These are phyloP conservation scores for Hippopotamus amphibius DNA, from an alignment of 2,113 vertebrate species.

Conservation along the genomic window DNA sequence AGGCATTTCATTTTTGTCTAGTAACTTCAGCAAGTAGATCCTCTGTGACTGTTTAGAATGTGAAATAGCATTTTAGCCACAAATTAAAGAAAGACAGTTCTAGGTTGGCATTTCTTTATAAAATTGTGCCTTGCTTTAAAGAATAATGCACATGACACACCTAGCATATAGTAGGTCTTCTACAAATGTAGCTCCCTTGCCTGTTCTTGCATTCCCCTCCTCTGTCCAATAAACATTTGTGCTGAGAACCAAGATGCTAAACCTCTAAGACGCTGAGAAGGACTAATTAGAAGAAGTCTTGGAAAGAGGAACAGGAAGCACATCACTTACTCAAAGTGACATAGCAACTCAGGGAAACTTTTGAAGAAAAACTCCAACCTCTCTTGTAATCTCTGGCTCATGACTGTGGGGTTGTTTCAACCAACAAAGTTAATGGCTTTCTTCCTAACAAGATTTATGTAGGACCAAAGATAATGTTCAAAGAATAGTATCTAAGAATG, in stretches of 20 bases:
- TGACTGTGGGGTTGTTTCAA: not conserved
- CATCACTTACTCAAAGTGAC: not conserved
- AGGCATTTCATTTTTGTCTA: not conserved
- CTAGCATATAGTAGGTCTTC: not conserved
- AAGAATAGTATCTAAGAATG: not conserved
- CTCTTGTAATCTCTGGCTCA: not conserved
- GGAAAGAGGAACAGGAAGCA: not conserved
- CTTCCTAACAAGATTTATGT: not conserved
- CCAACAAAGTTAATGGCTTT: not conserved
- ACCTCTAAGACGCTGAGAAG: not conserved
- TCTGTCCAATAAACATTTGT: not conserved
- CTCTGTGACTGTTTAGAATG: not conserved
- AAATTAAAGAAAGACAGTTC: not conserved
- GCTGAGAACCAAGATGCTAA: not conserved
- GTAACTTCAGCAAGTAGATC: not conserved
- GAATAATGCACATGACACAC: not conserved
- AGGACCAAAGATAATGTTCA: constrained; percentile 1
- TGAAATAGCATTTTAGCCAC: not conserved
- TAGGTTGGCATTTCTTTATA: not conserved
- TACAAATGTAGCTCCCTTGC: not conserved
- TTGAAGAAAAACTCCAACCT: not conserved
- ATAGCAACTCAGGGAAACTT: not conserved
- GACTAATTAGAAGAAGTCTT: not conserved
- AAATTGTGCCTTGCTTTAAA: not conserved
- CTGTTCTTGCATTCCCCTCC: not conserved